Percentiles rank a stretch among this genome's conserved stretches.
phyloP scores from a whole-genome alignment of 2,797 vertebrate genomes.

The Aulostomus chinensis region DNA sequence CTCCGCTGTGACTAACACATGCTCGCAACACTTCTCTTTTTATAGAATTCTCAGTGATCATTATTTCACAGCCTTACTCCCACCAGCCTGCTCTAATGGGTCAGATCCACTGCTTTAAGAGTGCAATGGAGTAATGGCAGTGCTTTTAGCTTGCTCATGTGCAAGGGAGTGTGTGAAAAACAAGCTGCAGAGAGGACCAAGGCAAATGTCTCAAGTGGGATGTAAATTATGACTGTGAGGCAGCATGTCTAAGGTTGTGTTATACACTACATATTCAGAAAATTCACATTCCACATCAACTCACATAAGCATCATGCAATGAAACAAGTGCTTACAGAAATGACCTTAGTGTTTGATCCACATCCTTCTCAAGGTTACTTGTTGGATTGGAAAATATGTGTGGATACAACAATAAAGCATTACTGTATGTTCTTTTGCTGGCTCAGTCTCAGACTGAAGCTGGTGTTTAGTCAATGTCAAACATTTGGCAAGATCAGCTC shows the following conservation, averaged over 20 bases:
- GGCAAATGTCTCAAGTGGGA: slow-evolving; percentile 59
- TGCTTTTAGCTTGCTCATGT: slow-evolving; percentile 69
- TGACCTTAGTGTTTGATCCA: slow-evolving; percentile 46
- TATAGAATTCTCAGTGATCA: slow-evolving; percentile 73
- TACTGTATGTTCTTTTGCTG: slow-evolving; percentile 3
- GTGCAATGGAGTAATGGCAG: slow-evolving; percentile 67
- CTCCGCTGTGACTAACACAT: slow-evolving; percentile 69
- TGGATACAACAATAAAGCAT: slow-evolving; percentile 10
- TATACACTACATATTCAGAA: slow-evolving; percentile 22
- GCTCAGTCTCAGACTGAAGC: slow-evolving; percentile 12
- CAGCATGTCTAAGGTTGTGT: slow-evolving; percentile 28
- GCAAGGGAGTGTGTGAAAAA: slow-evolving; percentile 45
- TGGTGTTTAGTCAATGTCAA: slow-evolving; percentile 46
- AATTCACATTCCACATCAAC: slow-evolving; percentile 62
- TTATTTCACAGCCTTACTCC: slow-evolving; percentile 67
- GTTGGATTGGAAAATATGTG: slow-evolving; percentile 26
- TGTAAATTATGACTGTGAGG: slow-evolving; percentile 56
- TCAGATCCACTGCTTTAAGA: slow-evolving; percentile 61
- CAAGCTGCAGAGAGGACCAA: slow-evolving; percentile 45
- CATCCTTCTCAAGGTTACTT: slow-evolving; percentile 64
- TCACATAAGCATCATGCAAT: slow-evolving; percentile 59
- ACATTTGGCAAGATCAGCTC: slow-evolving; percentile 50
- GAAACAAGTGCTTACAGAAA: slow-evolving; percentile 57
- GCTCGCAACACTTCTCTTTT: slow-evolving; percentile 66
- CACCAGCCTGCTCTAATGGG: slow-evolving; percentile 70